Base-by-base conservation (phyloP, 2,888 invertebrate genomes). In the Trichacis sp. region DNA sequence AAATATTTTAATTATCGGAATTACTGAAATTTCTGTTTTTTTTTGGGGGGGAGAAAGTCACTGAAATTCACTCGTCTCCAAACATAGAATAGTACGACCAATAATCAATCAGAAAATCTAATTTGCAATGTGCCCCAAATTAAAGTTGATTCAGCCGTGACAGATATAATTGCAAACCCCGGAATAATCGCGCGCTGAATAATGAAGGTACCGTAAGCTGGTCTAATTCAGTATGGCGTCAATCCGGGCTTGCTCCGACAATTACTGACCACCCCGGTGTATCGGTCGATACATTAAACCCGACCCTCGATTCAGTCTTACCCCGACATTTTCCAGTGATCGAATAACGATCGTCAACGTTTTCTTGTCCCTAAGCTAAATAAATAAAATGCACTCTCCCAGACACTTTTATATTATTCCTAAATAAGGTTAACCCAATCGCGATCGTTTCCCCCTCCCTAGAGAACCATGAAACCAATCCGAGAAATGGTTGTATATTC, bases 231-330 rank as follows among this genome's bases (percentile, higher is more conserved):
- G 77, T 79, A 79, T 77, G 77, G 78, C 78, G 77, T 74, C 77
- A 76, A 81, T 81, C 77, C 76, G 74, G 75, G 72, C 75, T 75
- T 78, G 73, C 76, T 77, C 76, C 74, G 77, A 75, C 77, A 79
- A 81, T 81, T 78, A 79, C 78, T 76, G 75, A 76, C 77, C 70
- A 72, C 73, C 77, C 80, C 78, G 76, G 77, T 81, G 83, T 83
- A 83, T 83, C 82, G 81, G 76, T 70, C 79, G 74, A 81, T 81
- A 79, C 73, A 79, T 81, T 68, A 63, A 53, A 58, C 60, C 62
- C 65, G 61, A 57, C 68, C 64, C 67, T 62, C 56, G 51, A 57
- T 54, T 60, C 58, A 66, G 52, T 73, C 73, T 70, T 72, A 73
- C 72, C 72, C 74, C 71, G 73, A 76, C 77, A 75, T 40, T 40